Evolutionary conservation across 2,113 vertebrate genomes (phyloP), one percentile per base, ranked within the genome.

Genomic region (Pleuronectes platessa): DNA sequence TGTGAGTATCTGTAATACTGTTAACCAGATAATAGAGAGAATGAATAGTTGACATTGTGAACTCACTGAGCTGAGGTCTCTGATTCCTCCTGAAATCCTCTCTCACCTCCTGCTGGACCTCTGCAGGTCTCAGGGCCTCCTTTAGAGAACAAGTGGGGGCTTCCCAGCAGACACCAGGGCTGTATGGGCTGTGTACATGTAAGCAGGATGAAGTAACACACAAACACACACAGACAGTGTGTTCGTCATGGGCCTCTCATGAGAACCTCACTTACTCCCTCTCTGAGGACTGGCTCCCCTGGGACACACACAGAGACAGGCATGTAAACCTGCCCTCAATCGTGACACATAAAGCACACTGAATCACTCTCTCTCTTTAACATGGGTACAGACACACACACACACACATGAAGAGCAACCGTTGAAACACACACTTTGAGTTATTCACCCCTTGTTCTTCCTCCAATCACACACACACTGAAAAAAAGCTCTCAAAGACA

Each of bases 181-280:
- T 79, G 76, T 53, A 74, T 67, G 63, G 40, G 26, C 18, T 81
- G 68, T 88, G 54, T 74, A 79, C 75, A 87, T 86, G 79, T 82
- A 83, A 76, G 81, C 83, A 81, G 35, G 40, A 47, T 74, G 66
- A 86, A 59, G 68, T 73, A 67, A 78, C 78, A 51, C 72, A 66
- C 64, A 65, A 40, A 74, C 47, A 71, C 55, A 74, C 26, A 76
- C 47, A 71, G 67, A 71, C 56, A 51, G 40, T 42, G 24, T 49
- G 45, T 17, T 42, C 4, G 0, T 17, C 31, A 27, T 35, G 63
- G 74, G 68, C 76, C 83, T 76, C 78, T 75, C 79, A 49, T 68
- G 80, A 80, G 78, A 81, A 76, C 71, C 23, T 15, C 27, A 55
- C 62, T 58, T 1, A 1, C 15, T 58, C 21, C 26, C 23, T 68